Conservation (phyloP, 2,797 vertebrate species). For the Ctenosaura bakeri region DNA sequence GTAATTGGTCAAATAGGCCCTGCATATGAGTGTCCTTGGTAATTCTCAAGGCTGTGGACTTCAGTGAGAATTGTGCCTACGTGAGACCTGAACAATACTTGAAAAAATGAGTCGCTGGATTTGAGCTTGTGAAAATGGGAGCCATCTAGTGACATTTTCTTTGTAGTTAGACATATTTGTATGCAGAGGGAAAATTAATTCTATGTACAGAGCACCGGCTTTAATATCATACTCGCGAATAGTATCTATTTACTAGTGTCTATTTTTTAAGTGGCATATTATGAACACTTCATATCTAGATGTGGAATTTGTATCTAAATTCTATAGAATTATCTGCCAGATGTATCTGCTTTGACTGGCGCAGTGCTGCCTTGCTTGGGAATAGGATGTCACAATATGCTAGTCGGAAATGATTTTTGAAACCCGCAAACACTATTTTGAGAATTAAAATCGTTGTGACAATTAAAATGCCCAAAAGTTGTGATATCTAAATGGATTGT, state of each 20-base stretch:
- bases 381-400: background rate
- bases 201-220: background rate
- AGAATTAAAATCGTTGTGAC: slow-evolving; percentile 16
- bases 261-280: slow-evolving; percentile 11
- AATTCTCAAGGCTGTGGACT: slow-evolving; percentile 2
- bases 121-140: slow-evolving; percentile 30
- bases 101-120: background rate
- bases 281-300: slow-evolving; percentile 5
- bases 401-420: slow-evolving; percentile 9
- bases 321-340: background rate
- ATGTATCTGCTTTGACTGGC: background rate
- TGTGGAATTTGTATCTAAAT: slow-evolving; percentile 7
- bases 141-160: slow-evolving; percentile 42
- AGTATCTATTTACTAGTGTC: background rate
- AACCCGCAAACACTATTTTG: slow-evolving; percentile 2
- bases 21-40: background rate
- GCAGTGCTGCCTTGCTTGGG: slow-evolving; percentile 7
- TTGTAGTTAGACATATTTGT: slow-evolving; percentile 10
- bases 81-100: background rate
- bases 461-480: slow-evolving; percentile 4
- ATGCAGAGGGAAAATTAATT: slow-evolving; percentile 15
- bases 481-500: slow-evolving; percentile 1
- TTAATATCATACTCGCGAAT: background rate
- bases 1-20: background rate
- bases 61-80: background rate